Conservation (phyloP, 1,140 invertebrate genomes). For the Heliconius hermathena region DNA sequence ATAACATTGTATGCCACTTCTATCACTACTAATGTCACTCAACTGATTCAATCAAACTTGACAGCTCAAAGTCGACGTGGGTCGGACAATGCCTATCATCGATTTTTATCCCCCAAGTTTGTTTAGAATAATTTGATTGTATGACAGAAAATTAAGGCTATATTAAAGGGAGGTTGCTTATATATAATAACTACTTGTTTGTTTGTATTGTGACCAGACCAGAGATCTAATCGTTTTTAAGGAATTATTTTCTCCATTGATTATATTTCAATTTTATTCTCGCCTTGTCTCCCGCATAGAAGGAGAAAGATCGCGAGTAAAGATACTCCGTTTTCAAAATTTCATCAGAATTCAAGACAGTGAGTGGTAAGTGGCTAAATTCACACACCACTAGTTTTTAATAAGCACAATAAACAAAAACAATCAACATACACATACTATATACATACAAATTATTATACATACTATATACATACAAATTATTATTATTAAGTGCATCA, state of each 20-base stretch:
- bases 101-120: constrained; percentile 69
- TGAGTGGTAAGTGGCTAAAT: no score
- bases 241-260: no score
- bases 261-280: no score
- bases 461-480: neutral
- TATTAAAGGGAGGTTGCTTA: constrained; percentile 2
- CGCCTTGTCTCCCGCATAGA: no score
- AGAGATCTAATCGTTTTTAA: no score
- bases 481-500: constrained; percentile 19
- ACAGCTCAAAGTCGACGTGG: constrained; percentile 78
- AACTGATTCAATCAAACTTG: constrained; percentile 78
- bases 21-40: neutral
- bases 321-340: no score
- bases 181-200: neutral
- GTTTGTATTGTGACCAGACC: no score
- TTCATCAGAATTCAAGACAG: no score
- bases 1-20: neutral
- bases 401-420: neutral
- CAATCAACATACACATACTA: neutral
- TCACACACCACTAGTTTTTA: neutral
- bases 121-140: constrained; percentile 55
- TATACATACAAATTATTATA: constrained; percentile 1
- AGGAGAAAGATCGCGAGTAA: no score
- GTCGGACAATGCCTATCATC: constrained; percentile 73
- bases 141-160: constrained; percentile 14